Evolutionary conservation across 2,113 vertebrate genomes (phyloP).

Genomic region (Ellobius talpinus): DNA sequence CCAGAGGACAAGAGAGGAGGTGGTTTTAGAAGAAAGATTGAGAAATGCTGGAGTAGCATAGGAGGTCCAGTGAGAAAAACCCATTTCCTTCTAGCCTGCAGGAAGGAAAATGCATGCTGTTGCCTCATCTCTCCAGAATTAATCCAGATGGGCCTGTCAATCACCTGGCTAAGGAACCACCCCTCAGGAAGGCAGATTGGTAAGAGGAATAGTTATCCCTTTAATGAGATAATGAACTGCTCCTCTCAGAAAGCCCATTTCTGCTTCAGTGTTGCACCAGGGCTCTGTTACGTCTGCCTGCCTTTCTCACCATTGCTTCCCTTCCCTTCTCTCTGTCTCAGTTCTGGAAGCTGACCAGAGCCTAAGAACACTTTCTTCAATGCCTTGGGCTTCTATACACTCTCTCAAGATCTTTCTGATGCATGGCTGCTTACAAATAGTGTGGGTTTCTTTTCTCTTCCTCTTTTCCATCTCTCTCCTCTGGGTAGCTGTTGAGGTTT

Average conservation of each 20-base stretch:
- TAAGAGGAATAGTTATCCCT: background rate
- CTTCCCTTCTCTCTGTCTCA: background rate
- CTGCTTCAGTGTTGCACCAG: rapidly evolving
- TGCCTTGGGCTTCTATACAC: background rate
- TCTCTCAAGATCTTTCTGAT: background rate
- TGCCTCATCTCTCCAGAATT: background rate
- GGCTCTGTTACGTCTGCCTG: background rate
- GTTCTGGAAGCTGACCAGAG: background rate
- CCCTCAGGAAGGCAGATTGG: background rate
- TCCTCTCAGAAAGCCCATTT: background rate
- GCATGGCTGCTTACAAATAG: background rate
- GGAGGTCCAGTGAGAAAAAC: no score
- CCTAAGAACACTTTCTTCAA: background rate
- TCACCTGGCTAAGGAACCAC: background rate
- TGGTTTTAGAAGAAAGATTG: background rate
- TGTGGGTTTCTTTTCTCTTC: background rate
- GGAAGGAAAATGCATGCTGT: background rate
- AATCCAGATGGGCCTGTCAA: no score
- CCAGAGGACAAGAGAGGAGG: background rate
- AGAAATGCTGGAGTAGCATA: background rate
- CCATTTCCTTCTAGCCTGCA: background rate
- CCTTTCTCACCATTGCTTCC: background rate
- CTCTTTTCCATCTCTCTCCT: background rate
- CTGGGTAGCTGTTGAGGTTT: background rate
- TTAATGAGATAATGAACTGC: background rate